Evolutionary conservation across 2,888 invertebrate species (phyloP).

Genomic region (Ormyrus pomaceus): DNA sequence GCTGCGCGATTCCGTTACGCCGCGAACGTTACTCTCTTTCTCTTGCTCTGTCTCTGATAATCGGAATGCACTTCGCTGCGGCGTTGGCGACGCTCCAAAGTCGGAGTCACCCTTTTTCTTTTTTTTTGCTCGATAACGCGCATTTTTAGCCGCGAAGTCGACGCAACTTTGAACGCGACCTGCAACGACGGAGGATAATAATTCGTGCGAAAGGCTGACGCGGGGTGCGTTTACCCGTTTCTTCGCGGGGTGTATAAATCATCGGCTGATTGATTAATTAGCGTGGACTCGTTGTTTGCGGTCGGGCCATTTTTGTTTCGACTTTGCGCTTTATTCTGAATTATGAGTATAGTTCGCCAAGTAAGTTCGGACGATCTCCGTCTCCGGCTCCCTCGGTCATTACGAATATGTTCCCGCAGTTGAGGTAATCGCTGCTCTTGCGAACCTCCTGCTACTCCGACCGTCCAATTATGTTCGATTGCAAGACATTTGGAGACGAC

Average conservation of each 20-base stretch:
- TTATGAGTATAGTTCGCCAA: background rate
- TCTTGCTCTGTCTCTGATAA: slow-evolving; percentile 51
- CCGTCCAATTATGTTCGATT: slow-evolving; percentile 24
- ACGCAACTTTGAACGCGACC: slow-evolving; percentile 4
- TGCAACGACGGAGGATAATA: background rate
- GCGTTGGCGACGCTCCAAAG: slow-evolving; percentile 60
- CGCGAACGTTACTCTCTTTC: background rate
- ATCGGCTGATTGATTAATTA: too few relatives aligned
- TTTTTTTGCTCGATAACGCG: background rate
- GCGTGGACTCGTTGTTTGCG: too few relatives aligned
- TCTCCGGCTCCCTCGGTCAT: background rate
- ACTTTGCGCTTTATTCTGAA: background rate
- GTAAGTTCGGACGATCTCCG: background rate
- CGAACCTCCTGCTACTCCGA: slow-evolving; percentile 10
- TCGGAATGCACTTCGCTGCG: slow-evolving; percentile 59
- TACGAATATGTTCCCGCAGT: background rate
- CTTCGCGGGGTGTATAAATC: background rate
- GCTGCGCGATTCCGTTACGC: too few relatives aligned
- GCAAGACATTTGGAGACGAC: background rate
- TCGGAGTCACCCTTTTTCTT: background rate
- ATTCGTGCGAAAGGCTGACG: background rate
- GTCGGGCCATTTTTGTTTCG: background rate
- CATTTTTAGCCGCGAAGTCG: background rate
- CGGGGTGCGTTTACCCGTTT: background rate
- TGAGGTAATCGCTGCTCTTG: too few relatives aligned